phyloP scores from a whole-genome alignment of 2,113 vertebrate genomes.

The Dipodomys spectabilis region DNA sequence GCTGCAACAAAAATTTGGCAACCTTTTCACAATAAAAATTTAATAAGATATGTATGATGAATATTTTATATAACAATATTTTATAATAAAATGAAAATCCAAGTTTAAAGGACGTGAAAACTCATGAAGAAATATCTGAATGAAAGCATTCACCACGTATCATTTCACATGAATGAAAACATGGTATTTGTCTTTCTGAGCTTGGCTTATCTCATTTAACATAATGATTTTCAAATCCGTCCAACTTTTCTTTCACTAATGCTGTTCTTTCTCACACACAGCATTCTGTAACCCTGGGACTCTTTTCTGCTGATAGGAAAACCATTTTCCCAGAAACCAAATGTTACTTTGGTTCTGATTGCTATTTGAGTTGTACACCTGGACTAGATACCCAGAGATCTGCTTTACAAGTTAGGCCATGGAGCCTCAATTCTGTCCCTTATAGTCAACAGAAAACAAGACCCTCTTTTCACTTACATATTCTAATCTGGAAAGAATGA shows the following conservation, averaged over 20 bases:
- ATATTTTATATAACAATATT: too few species aligned
- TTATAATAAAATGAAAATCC: too few species aligned
- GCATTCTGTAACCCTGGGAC: neutral
- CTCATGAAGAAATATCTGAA: too few species aligned
- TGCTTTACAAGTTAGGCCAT: slow-evolving; percentile 24
- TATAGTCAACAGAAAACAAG: slow-evolving; percentile 31
- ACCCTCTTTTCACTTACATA: neutral
- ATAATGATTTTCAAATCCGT: too few species aligned
- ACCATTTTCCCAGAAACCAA: neutral
- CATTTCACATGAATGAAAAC: too few species aligned
- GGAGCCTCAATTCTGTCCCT: neutral
- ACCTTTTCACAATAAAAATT: too few species aligned
- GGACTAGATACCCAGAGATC: neutral
- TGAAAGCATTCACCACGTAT: too few species aligned
- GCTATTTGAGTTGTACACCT: neutral
- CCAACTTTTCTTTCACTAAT: neutral
- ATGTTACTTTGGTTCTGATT: neutral
- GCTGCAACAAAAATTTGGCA: too few species aligned
- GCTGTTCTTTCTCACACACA: neutral
- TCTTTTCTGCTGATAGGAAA: neutral
- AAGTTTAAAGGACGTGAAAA: too few species aligned
- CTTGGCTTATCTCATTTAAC: neutral
- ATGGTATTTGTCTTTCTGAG: too few species aligned
- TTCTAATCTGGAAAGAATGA: slow-evolving; percentile 18
- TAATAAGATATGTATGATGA: too few species aligned